Evolutionary conservation across 2,888 invertebrate species (phyloP).

Genomic region (Drosophila neonasuta): DNA sequence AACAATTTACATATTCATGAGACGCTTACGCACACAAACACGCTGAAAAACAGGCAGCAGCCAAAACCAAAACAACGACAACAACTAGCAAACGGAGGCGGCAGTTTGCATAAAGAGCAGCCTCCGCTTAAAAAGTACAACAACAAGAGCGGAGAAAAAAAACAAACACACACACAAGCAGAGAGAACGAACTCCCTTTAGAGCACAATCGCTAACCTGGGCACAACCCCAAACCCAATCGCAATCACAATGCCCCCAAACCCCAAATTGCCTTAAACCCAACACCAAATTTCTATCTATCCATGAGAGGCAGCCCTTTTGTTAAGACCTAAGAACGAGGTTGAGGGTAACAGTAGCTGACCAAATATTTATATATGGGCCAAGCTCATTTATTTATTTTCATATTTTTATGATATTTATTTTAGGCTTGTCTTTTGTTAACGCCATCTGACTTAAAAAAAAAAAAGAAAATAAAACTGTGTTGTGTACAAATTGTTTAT

Average conservation of each 20-base stretch:
- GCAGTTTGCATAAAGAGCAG: conserved; percentile 75
- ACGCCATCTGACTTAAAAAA: conserved; percentile 16
- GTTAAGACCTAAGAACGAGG: conserved; percentile 39
- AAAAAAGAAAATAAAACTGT: background rate
- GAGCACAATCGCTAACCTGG: conserved; percentile 23
- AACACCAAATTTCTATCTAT: background rate
- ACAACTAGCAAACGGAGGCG: conserved; percentile 16
- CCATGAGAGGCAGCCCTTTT: conserved; percentile 52
- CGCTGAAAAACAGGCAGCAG: conserved; percentile 41
- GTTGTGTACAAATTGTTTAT: conserved; percentile 17
- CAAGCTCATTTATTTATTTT: conserved; percentile 69
- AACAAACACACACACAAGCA: background rate
- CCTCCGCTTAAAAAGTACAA: conserved; percentile 60
- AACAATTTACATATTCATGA: conserved; percentile 77
- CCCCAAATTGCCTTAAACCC: background rate
- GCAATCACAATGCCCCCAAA: conserved; percentile 11
- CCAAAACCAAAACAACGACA: conserved; percentile 19
- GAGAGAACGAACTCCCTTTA: conserved; percentile 36
- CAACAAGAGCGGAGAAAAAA: background rate
- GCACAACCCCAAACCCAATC: conserved; percentile 1
- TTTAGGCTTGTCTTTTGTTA: conserved; percentile 49
- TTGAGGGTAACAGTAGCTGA: conserved; percentile 65
- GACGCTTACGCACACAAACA: conserved; percentile 65
- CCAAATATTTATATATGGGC: conserved; percentile 68
- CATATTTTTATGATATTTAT: conserved; percentile 72